These are phyloP conservation scores for Pachypsylla venusta DNA, from an alignment of 1,140 invertebrate species.

Conservation along the genomic window DNA sequence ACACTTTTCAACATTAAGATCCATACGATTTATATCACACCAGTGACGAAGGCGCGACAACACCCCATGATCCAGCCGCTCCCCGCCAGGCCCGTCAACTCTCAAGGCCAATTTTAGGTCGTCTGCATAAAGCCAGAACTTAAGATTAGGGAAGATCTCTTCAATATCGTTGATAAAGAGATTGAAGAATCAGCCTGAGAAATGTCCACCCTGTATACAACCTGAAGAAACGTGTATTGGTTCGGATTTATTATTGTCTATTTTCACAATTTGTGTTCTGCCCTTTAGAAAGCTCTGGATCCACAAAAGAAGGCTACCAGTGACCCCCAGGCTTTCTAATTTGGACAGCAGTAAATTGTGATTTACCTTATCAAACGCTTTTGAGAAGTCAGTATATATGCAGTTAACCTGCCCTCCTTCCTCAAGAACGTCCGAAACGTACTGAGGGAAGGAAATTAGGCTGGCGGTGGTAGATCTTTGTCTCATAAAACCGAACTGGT, in stretches of 20 bases:
- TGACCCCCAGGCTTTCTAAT: constrained; percentile 14
- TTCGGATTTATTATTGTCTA: no score
- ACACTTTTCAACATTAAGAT: no score
- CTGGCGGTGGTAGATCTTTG: constrained; percentile 15
- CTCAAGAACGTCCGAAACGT: constrained; percentile 8
- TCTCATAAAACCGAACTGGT: constrained; percentile 17
- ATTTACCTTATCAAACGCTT: constrained; percentile 18
- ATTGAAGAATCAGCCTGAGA: neutral
- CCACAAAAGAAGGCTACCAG: constrained; percentile 20
- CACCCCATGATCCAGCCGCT: no score
- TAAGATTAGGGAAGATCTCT: no score
- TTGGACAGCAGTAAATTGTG: constrained; percentile 15
- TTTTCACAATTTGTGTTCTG: neutral
- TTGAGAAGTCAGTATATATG: constrained; percentile 14
- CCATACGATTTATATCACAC: no score
- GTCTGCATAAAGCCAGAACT: no score
- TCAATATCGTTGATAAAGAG: neutral
- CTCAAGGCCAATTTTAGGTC: no score
- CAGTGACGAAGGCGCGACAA: no score
- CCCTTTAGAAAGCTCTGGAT: constrained; percentile 23
- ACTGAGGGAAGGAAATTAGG: constrained; percentile 12
- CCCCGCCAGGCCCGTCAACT: no score
- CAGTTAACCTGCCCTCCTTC: constrained; percentile 13
- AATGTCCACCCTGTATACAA: neutral
- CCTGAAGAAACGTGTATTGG: no score